Evolutionary conservation across 2,113 vertebrate species (phyloP), one percentile per base, ranked within the genome.

Genomic region (Psephotus haematonotus): DNA sequence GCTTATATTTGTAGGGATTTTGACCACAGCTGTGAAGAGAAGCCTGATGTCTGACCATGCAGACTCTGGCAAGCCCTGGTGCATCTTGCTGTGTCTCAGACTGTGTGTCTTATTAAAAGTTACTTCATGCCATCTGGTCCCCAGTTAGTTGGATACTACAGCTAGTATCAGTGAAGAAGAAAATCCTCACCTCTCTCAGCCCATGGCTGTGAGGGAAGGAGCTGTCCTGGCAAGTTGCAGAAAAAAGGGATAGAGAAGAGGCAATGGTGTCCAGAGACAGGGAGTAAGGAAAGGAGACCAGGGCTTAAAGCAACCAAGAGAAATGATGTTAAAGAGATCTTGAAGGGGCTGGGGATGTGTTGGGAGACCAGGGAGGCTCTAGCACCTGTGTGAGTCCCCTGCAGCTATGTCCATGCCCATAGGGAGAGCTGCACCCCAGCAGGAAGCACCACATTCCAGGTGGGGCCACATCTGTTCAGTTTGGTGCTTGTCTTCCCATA

Each of bases 171-270:
- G 14, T 5, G 18, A 87, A 59, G n/a, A 84, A 70, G 31, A 70
- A 83, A 89, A 77, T n/a, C n/a, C 39, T 75, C 3, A 1, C 69
- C 41, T 82, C 11, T 22, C 9, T 53, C 60, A 63, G 72, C 63
- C 47, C 11, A 1, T 0, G 2, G 43, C 23, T 0, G 0, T 60
- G 39, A 76, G 43, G 49, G 43, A 83, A 70, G 22, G 13, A 20
- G 37, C 37, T 72, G 18, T 67, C 33, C 69, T 11, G 5, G 25
- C 0, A 1, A 89, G 60, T 35, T 86, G 44, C 46, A 87, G 49
- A 18, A 65, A 64, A 86, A 75, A 57, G 9, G 27, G 52, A 1
- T 6, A 46, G 28, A 37, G 46, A 53, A 82, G 50, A 71, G 35
- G 35, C 0, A 16, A 39, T 3, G 6, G 37, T 35, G 41, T 7